A percentile compares a stretch with the other conserved stretches of the same genome.
phyloP scores from a whole-genome alignment of 2,797 vertebrate species.

The Cuculus canorus region DNA sequence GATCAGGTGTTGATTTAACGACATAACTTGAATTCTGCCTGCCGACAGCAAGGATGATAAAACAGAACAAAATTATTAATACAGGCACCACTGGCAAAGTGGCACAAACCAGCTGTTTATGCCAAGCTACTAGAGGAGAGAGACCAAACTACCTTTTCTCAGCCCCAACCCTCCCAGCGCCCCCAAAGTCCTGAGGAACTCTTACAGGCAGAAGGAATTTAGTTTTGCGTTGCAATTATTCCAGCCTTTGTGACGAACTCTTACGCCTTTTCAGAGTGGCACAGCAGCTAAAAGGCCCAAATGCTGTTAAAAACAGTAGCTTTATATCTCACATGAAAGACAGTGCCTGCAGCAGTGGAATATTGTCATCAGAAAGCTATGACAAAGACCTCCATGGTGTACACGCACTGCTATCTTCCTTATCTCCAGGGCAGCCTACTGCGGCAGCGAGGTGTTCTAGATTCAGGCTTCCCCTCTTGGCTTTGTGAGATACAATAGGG shows the following conservation, averaged over 20 bases:
- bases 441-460: background rate
- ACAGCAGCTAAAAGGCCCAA: background rate
- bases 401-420: background rate
- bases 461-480: background rate
- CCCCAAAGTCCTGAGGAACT: background rate
- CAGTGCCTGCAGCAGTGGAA: background rate
- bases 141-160: background rate
- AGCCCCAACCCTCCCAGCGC: fast-evolving
- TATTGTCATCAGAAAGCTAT: background rate
- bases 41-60: background rate
- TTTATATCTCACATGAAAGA: background rate
- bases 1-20: background rate
- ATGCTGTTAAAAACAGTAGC: background rate
- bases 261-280: background rate
- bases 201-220: background rate
- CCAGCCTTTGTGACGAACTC: background rate
- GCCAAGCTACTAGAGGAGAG: background rate
- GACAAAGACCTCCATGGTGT: background rate
- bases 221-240: background rate
- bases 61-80: background rate
- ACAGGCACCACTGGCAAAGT: background rate
- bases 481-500: background rate
- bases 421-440: background rate
- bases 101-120: background rate
- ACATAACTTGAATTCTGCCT: background rate